Conservation (phyloP, 1,140 invertebrate species). For the Planococcus citri region DNA sequence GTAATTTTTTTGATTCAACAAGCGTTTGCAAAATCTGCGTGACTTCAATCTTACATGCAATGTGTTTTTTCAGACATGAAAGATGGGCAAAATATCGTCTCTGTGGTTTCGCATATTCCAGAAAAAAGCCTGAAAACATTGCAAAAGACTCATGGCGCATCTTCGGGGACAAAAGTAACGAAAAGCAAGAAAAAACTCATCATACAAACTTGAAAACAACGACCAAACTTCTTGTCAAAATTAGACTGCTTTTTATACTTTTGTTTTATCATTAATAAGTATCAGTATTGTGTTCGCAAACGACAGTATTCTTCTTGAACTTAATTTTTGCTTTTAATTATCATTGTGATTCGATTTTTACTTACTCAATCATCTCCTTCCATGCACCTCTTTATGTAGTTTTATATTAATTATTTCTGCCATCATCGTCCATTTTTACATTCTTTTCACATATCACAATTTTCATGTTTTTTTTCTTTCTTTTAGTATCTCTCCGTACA, state of each 20-base stretch:
- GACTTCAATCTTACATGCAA: neutral
- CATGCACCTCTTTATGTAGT: no score
- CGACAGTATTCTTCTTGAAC: neutral
- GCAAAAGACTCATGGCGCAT: neutral
- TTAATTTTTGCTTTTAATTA: neutral
- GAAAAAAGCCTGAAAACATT: slow-evolving; percentile 10
- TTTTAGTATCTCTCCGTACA: no score
- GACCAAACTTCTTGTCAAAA: neutral
- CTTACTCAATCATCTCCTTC: no score
- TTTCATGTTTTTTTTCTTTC: no score
- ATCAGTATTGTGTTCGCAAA: neutral
- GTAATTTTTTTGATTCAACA: neutral
- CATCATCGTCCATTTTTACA: no score
- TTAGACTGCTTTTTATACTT: neutral
- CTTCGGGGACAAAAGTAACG: neutral
- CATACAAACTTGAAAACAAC: neutral
- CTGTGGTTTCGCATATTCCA: neutral
- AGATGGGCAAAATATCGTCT: neutral
- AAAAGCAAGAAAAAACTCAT: neutral
- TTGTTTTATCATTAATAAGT: no score
- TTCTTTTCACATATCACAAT: no score
- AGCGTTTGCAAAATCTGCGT: no score
- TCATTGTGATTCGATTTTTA: neutral
- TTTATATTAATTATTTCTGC: no score
- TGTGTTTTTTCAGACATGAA: neutral